Conservation (phyloP, 2,888 invertebrate species). For the Morpho helenor region DNA sequence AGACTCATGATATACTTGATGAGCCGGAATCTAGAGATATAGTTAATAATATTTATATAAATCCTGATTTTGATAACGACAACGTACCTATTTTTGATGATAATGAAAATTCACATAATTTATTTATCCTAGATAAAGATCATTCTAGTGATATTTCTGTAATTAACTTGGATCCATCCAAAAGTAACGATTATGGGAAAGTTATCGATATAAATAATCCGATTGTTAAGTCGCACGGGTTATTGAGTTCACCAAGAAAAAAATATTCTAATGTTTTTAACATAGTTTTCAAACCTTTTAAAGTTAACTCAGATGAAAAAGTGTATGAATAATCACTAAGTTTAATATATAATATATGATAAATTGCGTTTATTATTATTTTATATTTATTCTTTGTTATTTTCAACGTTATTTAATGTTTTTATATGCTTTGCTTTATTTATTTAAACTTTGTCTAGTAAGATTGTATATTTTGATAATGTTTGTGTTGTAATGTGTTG, state of each 20-base stretch:
- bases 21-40: background rate
- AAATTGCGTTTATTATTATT: background rate
- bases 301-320: constrained; percentile 26
- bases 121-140: constrained; percentile 3
- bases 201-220: constrained; percentile 15
- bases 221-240: constrained; percentile 12
- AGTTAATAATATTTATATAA: constrained; percentile 2
- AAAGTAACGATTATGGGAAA: background rate
- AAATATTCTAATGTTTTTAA: constrained; percentile 33
- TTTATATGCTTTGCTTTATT: background rate
- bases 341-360: too few species aligned
- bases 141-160: constrained; percentile 3
- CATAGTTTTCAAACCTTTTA: constrained; percentile 30
- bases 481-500: background rate
- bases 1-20: background rate
- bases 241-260: constrained; percentile 20
- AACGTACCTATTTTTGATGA: constrained; percentile 3
- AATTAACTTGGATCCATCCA: background rate
- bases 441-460: background rate
- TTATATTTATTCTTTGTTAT: background rate
- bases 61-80: constrained; percentile 11
- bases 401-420: too few species aligned
- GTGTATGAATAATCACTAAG: constrained; percentile 33
- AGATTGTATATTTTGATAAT: background rate
- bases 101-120: background rate